Base-by-base conservation (phyloP, 2,888 invertebrate genomes). In the Prenolepis imparis region DNA sequence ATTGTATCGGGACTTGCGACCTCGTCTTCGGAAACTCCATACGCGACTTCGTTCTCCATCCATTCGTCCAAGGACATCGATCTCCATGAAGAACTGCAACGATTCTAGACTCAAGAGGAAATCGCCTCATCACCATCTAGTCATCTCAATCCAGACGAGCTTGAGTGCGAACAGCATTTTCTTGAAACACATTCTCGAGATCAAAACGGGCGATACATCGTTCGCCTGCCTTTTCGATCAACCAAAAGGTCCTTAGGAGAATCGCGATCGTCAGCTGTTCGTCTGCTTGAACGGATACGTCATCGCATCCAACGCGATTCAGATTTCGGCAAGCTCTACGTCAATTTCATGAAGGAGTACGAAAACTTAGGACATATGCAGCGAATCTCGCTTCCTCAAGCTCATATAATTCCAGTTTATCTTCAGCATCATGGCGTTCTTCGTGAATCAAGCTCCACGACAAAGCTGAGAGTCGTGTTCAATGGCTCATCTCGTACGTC, bases 341-440 rank as follows among this genome's bases (percentile, higher is more conserved):
- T 28, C 28, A 3, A 28, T 3, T 28, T 28, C 28, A 28, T 28
- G 28, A 3, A 1, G 3, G 28, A 28, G 28, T 28, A 28, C 28
- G 1, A 28, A 28, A 1, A 3, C 2, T 1, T 28, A 28, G 28
- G 28, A 1, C 48, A 48, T 15, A 48, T 48, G 48, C 28, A 1
- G 28, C 1, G 1, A 28, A 3, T 6, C 0, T 4, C 12, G 1
- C 1, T 1, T 5, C 0, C 1, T 2, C 18, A 18, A 18, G 0
- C 3, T 5, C 18, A 48, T 28, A 5, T 48, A 5, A 18, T 12
- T 28, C 28, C 28, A 28, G 28, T 28, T 28, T 28, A 28, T 48
- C 48, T 48, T 2, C 48, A 18, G 1, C n/a, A 48, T 48, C 48
- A 48, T 15, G 48, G n/a, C 0, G 48, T 48, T 48, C 12, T 48